Evolutionary conservation across 2,113 vertebrate genomes (phyloP).

Genomic region (Tychaedon coryphoeus): DNA sequence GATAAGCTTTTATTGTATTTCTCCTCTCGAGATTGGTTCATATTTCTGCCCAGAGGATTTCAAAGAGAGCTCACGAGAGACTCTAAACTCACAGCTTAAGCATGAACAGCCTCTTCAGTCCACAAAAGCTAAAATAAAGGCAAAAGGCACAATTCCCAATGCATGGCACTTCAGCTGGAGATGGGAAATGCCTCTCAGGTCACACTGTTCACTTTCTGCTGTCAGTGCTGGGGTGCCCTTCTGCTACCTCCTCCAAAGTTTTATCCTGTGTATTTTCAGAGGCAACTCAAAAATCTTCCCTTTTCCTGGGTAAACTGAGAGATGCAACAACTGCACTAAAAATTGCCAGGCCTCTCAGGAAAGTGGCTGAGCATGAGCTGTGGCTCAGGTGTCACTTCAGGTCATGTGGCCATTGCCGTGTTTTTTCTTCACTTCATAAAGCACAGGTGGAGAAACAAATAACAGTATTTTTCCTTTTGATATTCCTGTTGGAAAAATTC

Average conservation of each 20-base stretch:
- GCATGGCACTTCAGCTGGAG: not conserved
- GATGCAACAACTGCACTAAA: not conserved
- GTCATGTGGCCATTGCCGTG: rapidly evolving
- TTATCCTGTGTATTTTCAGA: not conserved
- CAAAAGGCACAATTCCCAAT: not conserved
- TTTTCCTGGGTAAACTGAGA: not conserved
- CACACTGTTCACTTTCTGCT: not conserved
- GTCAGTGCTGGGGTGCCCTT: not conserved
- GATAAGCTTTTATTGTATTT: not conserved
- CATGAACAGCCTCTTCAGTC: not conserved
- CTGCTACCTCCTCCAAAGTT: not conserved
- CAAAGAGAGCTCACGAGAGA: not conserved
- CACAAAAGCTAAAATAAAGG: not conserved
- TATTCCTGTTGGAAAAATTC: not conserved
- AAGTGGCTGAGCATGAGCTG: not conserved
- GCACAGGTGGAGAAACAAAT: not conserved
- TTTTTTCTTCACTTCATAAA: not conserved
- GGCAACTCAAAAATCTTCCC: not conserved
- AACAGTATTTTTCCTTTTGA: not conserved
- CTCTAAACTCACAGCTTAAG: not conserved
- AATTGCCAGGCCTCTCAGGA: not conserved
- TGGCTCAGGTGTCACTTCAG: not conserved
- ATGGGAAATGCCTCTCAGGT: not conserved
- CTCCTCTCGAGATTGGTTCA: not conserved
- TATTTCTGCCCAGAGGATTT: constrained; percentile 23